Conservation (phyloP, 2,797 vertebrate genomes). For the Coranthus polyacanthus region DNA sequence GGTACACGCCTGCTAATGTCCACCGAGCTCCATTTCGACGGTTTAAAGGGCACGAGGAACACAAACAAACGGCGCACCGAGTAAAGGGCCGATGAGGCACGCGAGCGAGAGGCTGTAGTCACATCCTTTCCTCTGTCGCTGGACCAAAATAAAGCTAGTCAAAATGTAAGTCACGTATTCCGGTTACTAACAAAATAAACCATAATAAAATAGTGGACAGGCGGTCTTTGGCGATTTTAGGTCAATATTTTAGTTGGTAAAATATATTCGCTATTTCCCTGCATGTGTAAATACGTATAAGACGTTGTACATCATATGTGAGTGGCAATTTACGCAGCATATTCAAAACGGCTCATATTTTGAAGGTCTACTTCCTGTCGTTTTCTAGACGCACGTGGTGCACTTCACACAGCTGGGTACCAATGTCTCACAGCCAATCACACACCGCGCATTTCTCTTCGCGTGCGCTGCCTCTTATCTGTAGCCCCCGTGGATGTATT, state of each 20-base stretch:
- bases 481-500: no score
- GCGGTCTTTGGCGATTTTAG: accelerated
- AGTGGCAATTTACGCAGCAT: accelerated
- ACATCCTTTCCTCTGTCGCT: conserved; percentile 67
- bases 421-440: conserved; percentile 60
- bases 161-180: accelerated
- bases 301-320: accelerated
- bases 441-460: conserved; percentile 12
- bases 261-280: no score
- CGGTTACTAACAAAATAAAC: no score
- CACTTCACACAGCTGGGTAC: conserved; percentile 42
- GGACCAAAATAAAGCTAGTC: conserved; percentile 43
- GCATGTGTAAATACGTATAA: no score
- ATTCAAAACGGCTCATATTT: conserved; percentile 15
- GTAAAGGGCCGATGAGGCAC: conserved; percentile 35
- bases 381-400: accelerated
- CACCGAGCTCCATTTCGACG: conserved; percentile 53
- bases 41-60: conserved; percentile 10
- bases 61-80: conserved; percentile 35
- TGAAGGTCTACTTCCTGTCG: conserved; percentile 16
- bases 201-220: accelerated
- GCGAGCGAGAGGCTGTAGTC: no score
- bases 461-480: conserved; percentile 37
- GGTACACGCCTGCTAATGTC: conserved; percentile 35
- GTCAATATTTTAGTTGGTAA: accelerated